Base-by-base conservation (phyloP, 2,797 vertebrate species). In the Darevskia nairensis region DNA sequence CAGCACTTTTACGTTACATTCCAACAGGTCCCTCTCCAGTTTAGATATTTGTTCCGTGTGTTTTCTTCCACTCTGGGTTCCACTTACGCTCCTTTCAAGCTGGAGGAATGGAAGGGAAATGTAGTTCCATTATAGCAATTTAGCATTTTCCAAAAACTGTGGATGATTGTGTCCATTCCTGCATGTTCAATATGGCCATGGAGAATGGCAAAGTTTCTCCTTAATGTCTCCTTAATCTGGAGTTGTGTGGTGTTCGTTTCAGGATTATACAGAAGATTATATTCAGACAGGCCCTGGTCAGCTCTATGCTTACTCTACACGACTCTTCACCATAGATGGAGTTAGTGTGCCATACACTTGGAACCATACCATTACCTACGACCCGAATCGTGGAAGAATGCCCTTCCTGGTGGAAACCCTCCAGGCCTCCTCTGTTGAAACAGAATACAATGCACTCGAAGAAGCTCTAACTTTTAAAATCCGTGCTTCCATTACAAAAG, bases 251-350 rank as follows among this genome's bases (percentile, higher is more conserved):
- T 87, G n/a, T 90, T 78, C 61, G 8, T 93, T 93, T 83, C 94
- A 99, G 99, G 98, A 99, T 97, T 99, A 99, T 94, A 98, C 98
- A 0, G 99, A 99, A 94, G 98, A 99, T 91, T 99, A 99, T 90
- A 97, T 99, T 93, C 99, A 99, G 89, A 99, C 97, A 0, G 98
- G 99, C 8, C 97, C 98, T 0, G 98, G 98, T 32, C 98, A 98
- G 94, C 94, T 99, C 21, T 98, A 99, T 0, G 98, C 98, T 82
- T 97, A 97, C 89, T 99, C 99, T 83, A 99, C 98, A 5, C 97
- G 98, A 6, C 98, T 99, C 94, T 99, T 99, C 93, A 95, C 96
- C 76, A 85, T 98, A 0, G 98, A 99, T 89, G 97, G 97, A 35
- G 96, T 99, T 84, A 98, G 98, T 0, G 94, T 99, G 29, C 99